Evolutionary conservation across 1,140 invertebrate species (phyloP).

Genomic region (Vanessa tameamea): DNA sequence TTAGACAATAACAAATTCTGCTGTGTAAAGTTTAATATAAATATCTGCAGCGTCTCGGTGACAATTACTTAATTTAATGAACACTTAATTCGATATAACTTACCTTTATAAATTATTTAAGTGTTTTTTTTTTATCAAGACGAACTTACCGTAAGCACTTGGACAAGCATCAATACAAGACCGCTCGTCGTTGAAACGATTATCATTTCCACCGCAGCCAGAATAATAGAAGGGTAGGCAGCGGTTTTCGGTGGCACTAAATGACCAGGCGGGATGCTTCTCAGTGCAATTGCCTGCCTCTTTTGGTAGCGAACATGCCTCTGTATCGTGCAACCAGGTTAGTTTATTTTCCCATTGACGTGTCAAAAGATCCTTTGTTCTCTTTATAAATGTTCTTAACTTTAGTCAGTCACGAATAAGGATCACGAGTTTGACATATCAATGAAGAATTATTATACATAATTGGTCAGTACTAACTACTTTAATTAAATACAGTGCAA

Average conservation of each 20-base stretch:
- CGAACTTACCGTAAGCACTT: slow-evolving; percentile 85
- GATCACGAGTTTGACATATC: background rate
- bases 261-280: slow-evolving; percentile 91
- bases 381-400: too few relatives aligned
- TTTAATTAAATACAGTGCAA: slow-evolving; percentile 6
- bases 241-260: slow-evolving; percentile 90
- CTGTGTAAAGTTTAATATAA: too few relatives aligned
- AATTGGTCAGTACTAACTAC: slow-evolving; percentile 20
- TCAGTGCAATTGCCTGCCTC: slow-evolving; percentile 90
- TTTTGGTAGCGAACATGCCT: slow-evolving; percentile 90
- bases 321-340: slow-evolving; percentile 72
- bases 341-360: slow-evolving; percentile 24
- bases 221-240: slow-evolving; percentile 98
- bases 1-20: too few relatives aligned
- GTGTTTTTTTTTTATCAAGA: background rate
- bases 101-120: background rate
- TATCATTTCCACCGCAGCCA: slow-evolving; percentile 94
- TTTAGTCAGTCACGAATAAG: background rate
- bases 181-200: slow-evolving; percentile 90
- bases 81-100: too few relatives aligned
- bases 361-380: background rate
- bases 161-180: slow-evolving; percentile 92
- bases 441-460: background rate
- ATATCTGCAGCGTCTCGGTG: too few relatives aligned
- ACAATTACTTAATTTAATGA: too few relatives aligned